These are phyloP conservation scores for Nannospalax galili DNA, from an alignment of 2,113 vertebrate genomes.

Conservation along the genomic window DNA sequence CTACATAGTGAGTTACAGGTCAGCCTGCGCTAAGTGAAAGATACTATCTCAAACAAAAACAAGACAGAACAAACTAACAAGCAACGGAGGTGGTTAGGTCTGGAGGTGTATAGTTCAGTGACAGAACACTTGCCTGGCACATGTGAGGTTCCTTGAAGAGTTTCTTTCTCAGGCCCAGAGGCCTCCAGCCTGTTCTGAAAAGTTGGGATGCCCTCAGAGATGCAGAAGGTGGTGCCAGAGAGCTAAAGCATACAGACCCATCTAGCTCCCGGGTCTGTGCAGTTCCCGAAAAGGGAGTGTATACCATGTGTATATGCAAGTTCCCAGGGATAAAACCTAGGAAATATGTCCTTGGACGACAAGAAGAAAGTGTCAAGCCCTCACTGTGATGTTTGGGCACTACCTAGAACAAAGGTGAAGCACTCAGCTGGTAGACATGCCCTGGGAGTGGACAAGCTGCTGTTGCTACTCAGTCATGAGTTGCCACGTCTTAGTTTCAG, in stretches of 20 bases:
- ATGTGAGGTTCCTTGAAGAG: not conserved
- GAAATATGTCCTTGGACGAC: not conserved
- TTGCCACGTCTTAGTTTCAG: not conserved
- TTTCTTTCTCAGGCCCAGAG: conserved; percentile 7
- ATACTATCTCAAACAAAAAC: not conserved
- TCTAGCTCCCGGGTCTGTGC: not conserved
- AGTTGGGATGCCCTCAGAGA: not conserved
- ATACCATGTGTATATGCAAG: not conserved
- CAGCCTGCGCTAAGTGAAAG: not conserved
- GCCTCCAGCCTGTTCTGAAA: not conserved
- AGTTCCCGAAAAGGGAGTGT: no score
- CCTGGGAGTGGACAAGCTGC: not conserved
- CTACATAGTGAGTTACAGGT: not conserved
- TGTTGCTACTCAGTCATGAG: not conserved
- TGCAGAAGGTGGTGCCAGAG: conserved; percentile 60
- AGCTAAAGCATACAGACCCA: not conserved
- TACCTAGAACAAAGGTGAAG: not conserved
- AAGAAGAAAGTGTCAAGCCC: not conserved
- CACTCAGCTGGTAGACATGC: not conserved
- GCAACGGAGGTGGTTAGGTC: not conserved
- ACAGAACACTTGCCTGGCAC: not conserved
- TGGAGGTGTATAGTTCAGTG: not conserved
- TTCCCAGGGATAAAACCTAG: not conserved
- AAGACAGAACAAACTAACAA: not conserved
- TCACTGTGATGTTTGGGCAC: not conserved